Conservation (phyloP, 2,888 invertebrate genomes). For the Pristionchus japonicus region DNA sequence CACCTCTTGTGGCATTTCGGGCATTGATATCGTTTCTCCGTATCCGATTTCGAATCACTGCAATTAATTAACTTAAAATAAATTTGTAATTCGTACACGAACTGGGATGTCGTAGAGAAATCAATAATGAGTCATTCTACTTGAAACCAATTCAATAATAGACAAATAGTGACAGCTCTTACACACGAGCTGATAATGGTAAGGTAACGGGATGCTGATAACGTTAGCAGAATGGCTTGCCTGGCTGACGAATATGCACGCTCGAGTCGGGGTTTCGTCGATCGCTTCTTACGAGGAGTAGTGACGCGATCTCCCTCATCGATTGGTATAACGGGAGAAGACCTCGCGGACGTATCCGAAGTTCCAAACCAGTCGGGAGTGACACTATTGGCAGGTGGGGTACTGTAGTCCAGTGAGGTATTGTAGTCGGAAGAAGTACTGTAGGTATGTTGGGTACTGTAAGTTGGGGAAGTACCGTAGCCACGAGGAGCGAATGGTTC, state of each 20-base stretch:
- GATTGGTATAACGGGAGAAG: neutral
- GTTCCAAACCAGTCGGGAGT: neutral
- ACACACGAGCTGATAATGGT: neutral
- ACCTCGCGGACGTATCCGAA: neutral
- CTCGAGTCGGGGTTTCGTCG: neutral
- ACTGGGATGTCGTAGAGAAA: neutral
- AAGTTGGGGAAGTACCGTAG: neutral
- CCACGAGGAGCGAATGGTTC: too few relatives aligned
- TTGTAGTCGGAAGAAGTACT: neutral
- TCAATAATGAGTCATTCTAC: neutral
- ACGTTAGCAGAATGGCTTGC: slow-evolving; percentile 1
- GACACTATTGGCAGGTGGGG: neutral
- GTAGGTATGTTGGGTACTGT: neutral
- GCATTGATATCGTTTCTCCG: neutral
- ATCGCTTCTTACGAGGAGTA: neutral
- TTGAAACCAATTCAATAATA: neutral
- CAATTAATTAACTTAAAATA: neutral
- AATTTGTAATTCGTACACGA: neutral
- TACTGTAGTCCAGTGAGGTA: neutral
- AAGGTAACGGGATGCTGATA: neutral
- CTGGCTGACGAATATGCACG: slow-evolving; percentile 15
- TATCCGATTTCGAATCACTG: neutral
- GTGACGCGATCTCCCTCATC: neutral
- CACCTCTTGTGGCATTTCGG: neutral
- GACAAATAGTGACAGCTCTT: neutral